A percentile compares a stretch with the other conserved stretches of the same genome.
Conservation (phyloP, 2,113 vertebrate genomes). For the Xiphophorus hellerii region DNA sequence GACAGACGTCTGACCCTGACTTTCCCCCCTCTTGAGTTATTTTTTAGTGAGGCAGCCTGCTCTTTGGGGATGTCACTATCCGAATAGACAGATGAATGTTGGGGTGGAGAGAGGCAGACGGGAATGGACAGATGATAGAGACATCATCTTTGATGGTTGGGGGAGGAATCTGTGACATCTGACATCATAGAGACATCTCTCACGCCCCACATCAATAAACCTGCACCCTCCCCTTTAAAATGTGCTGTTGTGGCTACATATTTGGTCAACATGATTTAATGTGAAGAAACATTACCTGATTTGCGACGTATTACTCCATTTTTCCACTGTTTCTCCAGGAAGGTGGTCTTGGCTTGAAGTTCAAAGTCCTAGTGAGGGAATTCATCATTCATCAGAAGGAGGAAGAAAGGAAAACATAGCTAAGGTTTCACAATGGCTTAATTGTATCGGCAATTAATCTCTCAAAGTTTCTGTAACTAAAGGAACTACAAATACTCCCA, state of each 20-base stretch:
- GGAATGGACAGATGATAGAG: constrained; percentile 70
- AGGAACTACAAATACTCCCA: constrained; percentile 5
- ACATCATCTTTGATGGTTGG: constrained; percentile 63
- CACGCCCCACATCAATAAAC: constrained; percentile 11
- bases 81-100: constrained; percentile 69
- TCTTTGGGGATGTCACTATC: constrained; percentile 67
- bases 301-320: constrained; percentile 11
- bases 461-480: constrained; percentile 52
- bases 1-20: constrained; percentile 72
- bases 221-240: neutral
- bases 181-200: constrained; percentile 51
- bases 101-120: constrained; percentile 53
- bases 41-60: constrained; percentile 36
- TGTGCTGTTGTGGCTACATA: constrained; percentile 33
- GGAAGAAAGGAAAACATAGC: constrained; percentile 55
- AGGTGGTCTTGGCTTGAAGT: constrained; percentile 51
- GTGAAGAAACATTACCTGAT: neutral
- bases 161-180: constrained; percentile 46
- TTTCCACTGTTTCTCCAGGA: constrained; percentile 37
- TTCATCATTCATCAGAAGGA: constrained; percentile 46
- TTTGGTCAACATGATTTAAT: constrained; percentile 1
- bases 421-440: constrained; percentile 63
- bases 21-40: constrained; percentile 57
- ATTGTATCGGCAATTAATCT: constrained; percentile 49
- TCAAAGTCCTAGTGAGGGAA: constrained; percentile 38